Evolutionary conservation across 2,888 invertebrate genomes (phyloP), one percentile per base, ranked within the genome.

Genomic region (Machimus rusticus): DNA sequence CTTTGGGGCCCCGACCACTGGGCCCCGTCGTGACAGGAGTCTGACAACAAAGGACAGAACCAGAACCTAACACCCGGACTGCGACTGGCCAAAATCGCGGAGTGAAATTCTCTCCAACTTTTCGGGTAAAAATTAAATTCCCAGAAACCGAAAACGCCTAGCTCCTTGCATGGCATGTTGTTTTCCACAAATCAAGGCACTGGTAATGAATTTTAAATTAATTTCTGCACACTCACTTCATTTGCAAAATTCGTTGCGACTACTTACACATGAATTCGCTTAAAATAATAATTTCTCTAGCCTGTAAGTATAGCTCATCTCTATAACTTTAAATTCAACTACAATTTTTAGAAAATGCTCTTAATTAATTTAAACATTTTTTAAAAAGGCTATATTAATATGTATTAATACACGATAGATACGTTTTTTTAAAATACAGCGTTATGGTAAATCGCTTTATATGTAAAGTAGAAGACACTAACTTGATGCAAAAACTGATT

Each of bases 31-130:
- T 66, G 82, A 82, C 57, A 82, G 37, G 28, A 5, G 39, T 66
- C 66, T 82, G 82, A 82, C 39, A 82, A 66, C 55, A 82, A 82
- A 66, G 81, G 34, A 66, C 23, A 28, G n/a, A 51, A 55, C 55
- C 55, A n/a, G n/a, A n/a, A 66, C 66, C 23, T 28, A 66, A 66
- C 66, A 66, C 28, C 57, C 66, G 28, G 28, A 23, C 23, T 82
- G 37, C 19, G 19, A 31, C 23, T 23, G 82, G 28, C 16, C 16
- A 34, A 57, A 57, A 23, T 9, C 19, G 34, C 19, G 57, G 82
- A 19, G 9, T 51, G 66, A 37, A 39, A 31, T 37, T 66, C 12
- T 28, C 12, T 6, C 66, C 2, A 23, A n/a, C 51, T 82, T 81
- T 81, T 6, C 12, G 12, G 19, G 16, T 57, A 66, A 14, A 34